These are phyloP conservation scores for Chaetodon trifascialis DNA, from an alignment of 2,113 vertebrate species.

Conservation along the genomic window DNA sequence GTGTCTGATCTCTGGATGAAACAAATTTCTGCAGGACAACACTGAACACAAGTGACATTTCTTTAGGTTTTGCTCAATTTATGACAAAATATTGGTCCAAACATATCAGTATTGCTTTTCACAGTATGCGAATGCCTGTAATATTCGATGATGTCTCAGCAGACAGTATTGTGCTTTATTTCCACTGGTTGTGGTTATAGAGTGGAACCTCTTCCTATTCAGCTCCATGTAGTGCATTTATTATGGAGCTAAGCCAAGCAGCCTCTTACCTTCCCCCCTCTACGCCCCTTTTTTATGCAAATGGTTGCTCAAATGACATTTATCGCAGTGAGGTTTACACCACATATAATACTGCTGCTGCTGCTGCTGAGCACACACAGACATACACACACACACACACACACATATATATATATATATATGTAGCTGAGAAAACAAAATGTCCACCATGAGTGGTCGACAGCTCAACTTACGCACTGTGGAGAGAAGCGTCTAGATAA, in stretches of 20 bases:
- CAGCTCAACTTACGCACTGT: slow-evolving; percentile 81
- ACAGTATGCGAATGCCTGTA: not conserved
- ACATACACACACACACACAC: slow-evolving; percentile 23
- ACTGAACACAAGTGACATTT: not conserved
- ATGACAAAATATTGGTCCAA: not conserved
- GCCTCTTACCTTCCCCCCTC: slow-evolving; percentile 47
- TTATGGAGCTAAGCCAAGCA: slow-evolving; percentile 44
- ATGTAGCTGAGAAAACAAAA: slow-evolving; percentile 74
- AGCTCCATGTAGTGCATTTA: slow-evolving; percentile 61
- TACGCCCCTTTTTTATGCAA: slow-evolving; percentile 78
- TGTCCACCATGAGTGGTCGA: slow-evolving; percentile 75
- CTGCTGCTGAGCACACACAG: slow-evolving; percentile 14
- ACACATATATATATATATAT: slow-evolving; percentile 40
- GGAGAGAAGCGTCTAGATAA: slow-evolving; percentile 74
- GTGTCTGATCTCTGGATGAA: not conserved
- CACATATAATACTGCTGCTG: slow-evolving; percentile 48
- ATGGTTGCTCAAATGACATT: slow-evolving; percentile 78
- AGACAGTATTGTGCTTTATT: slow-evolving; percentile 3
- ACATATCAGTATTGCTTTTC: not conserved
- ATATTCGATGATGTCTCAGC: slow-evolving; percentile 1
- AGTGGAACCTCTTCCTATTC: slow-evolving; percentile 46
- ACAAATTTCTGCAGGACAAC: not conserved
- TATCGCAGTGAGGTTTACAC: slow-evolving; percentile 69
- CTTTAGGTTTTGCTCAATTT: not conserved
- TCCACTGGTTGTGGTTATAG: not conserved